Evolutionary conservation across 2,113 vertebrate species (phyloP), one percentile per base, ranked within the genome.

Genomic region (Neogobius melanostomus): DNA sequence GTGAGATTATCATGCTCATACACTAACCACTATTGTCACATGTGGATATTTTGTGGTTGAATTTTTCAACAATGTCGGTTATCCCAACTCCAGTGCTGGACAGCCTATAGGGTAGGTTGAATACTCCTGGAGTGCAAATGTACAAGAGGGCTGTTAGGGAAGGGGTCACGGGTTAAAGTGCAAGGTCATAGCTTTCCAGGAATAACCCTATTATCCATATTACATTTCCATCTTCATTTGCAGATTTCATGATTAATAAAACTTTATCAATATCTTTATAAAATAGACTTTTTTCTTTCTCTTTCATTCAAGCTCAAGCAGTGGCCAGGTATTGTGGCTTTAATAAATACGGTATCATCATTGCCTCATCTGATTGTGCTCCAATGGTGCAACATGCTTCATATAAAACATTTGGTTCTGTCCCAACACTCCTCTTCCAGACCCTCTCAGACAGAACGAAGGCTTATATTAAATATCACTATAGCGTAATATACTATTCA

Each of bases 51-150:
- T 56, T 76, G 78, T 71, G 57, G 73, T 69, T 45, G 43, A 69
- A 67, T 78, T 79, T 64, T 64, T 48, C 28, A 80, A 80, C 68
- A 83, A 73, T 75, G 70, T 80, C 68, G 75, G 64, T 77, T 74
- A 76, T 65, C 79, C 56, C 56, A 61, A 11, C 65, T 88, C 76
- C 73, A 84, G 75, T 71, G 65, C 76, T 63, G 79, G 82, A 80
- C 75, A 68, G 74, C 75, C 61, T 71, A 61, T 64, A 76, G 71
- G 71, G 84, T 52, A 78, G 72, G 85, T 82, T 78, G 62, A 88
- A 89, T 82, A 87, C 72, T 86, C 86, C 72, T 77, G 83, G 84
- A 90, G 90, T 93, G 90, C 91, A 93, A 90, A 90, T 84, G 86
- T 86, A 86, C 87, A 88, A 85, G 71, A 89, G 82, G 77, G 81